Conservation (phyloP, 2,797 vertebrate species). For the Syndactyla subalaris region DNA sequence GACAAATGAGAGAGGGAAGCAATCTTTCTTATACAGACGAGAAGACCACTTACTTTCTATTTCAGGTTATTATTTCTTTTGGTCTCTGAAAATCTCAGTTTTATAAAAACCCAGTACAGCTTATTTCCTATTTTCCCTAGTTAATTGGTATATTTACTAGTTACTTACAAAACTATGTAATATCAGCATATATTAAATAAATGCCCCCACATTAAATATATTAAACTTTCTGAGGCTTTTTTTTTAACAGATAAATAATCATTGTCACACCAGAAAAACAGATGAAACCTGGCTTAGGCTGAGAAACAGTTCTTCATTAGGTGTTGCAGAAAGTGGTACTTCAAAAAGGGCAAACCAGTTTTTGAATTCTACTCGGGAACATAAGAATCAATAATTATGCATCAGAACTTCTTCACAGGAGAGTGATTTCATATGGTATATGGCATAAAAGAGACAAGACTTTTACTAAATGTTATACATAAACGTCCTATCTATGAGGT, state of each 20-base stretch:
- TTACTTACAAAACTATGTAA: neutral
- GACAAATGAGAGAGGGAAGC: neutral
- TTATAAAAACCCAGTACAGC: neutral
- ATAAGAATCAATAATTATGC: neutral
- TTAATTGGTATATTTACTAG: neutral
- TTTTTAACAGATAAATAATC: neutral
- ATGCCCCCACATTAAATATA: neutral
- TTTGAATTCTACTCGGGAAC: neutral
- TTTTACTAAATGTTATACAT: neutral
- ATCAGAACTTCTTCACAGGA: neutral
- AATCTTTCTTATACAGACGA: neutral
- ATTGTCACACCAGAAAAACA: neutral
- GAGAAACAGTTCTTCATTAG: neutral
- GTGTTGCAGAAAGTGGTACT: neutral
- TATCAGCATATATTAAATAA: neutral
- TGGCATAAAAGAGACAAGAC: neutral
- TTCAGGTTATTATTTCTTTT: neutral
- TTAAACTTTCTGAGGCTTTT: neutral
- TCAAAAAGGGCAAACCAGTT: neutral
- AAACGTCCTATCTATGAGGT: accelerated
- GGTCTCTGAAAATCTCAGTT: neutral
- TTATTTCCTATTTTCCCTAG: neutral
- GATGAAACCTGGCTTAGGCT: neutral
- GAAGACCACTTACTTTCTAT: neutral
- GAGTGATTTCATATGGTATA: neutral